These are phyloP conservation scores for Phylloscopus whistleri DNA, from an alignment of 2,113 vertebrate species.

Conservation along the genomic window DNA sequence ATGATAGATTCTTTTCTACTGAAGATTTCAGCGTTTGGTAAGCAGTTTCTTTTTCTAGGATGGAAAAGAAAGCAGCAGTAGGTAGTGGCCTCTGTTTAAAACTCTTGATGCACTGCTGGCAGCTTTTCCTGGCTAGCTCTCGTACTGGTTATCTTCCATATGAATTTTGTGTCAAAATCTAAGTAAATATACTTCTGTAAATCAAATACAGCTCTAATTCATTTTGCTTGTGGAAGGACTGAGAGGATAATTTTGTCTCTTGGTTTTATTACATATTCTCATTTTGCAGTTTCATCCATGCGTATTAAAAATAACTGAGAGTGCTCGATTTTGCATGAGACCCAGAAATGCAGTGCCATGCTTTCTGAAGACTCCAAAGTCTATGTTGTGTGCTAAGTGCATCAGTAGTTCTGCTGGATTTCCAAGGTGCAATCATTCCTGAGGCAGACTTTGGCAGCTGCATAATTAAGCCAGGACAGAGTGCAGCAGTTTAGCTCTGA, in stretches of 20 bases:
- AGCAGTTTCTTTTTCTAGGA: neutral
- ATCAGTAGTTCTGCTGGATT: neutral
- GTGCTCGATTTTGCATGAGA: neutral
- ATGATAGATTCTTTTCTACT: neutral
- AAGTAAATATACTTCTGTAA: neutral
- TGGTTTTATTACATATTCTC: neutral
- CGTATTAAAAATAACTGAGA: neutral
- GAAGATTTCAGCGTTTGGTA: neutral
- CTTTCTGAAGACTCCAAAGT: neutral
- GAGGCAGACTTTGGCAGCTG: neutral
- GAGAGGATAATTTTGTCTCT: neutral
- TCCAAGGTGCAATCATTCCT: neutral
- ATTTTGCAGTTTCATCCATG: neutral
- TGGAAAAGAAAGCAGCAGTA: neutral
- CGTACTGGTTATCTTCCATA: neutral
- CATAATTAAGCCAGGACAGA: neutral
- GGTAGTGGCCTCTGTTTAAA: neutral
- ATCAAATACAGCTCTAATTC: neutral
- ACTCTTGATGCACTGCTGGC: neutral
- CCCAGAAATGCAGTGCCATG: neutral
- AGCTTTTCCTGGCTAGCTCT: neutral
- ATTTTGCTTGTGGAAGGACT: neutral
- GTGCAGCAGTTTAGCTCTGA: neutral
- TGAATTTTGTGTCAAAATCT: neutral
- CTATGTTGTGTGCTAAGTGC: neutral